Base-by-base conservation (phyloP, 1,140 invertebrate species). In the Archivesica marissinica region DNA sequence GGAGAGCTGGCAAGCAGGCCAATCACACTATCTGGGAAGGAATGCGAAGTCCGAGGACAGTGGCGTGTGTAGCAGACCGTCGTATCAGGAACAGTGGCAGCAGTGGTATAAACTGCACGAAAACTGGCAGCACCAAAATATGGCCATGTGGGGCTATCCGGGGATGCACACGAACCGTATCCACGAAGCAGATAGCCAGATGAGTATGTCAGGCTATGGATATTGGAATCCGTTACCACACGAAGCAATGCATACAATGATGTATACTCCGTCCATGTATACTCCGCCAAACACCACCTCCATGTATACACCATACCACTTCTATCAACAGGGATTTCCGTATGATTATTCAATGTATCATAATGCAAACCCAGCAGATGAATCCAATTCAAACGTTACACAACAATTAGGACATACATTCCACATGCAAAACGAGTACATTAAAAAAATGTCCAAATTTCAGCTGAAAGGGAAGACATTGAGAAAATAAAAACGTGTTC, bases 371-470 rank as follows among this genome's bases (percentile, higher is more conserved):
- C 13, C 64, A 68, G 23, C 38, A 23, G 15, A 20, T 50, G n/a
- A 41, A 44, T 30, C 1, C 25, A 44, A 23, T 25, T 23, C 25
- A 44, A 44, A 41, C 9, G 4, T 28, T 23, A 6, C 4, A 11
- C 38, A 70, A 70, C 38, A 41, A 44, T 25, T 72, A 25, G 6
- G 3, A 47, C 17, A 25, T 72, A 17, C 41, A 2, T 50, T 30
- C 35, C 39, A 50, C 15, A 50, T 72, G 4, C 68, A 72, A 50
- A 20, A 50, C 11, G 68, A 72, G 6, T 72, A 72, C 20, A 44
- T 72, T 2, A 72, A 72, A 50, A 15, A 72, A 33, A 72, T 72
- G 68, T 72, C 41, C 28, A 47, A 47, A 50, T 50, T 13, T 23
- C 38, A 25, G 59, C 33, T 17, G 2, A 35, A 64, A 64, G 59